Conservation (phyloP, 64 coral and sea anemone genomes). For the Montipora sp. region DNA sequence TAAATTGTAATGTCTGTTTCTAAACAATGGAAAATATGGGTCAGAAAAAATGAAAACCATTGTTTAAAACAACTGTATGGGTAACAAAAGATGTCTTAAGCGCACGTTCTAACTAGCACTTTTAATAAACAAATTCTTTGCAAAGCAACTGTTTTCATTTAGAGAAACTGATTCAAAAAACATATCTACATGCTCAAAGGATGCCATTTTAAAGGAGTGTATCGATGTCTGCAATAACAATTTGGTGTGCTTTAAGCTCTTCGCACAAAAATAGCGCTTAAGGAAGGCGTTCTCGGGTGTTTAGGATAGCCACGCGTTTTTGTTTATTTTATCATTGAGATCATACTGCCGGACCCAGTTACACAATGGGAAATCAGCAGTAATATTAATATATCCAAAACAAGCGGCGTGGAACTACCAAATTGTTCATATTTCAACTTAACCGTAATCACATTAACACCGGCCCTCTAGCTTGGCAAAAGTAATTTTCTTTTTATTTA, state of each 20-base stretch:
- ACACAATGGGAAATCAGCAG: slow-evolving; percentile 68
- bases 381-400: slow-evolving; percentile 80
- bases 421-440: slow-evolving; percentile 74
- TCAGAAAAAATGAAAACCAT: slow-evolving; percentile 29
- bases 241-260: slow-evolving; percentile 9
- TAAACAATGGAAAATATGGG: slow-evolving; percentile 5
- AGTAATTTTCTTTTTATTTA: slow-evolving; percentile 1
- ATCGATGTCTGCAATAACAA: not conserved
- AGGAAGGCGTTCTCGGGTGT: slow-evolving; percentile 39
- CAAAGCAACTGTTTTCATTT: not conserved
- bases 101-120: not conserved
- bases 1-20: slow-evolving; percentile 31
- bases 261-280: not conserved
- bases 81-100: slow-evolving; percentile 35
- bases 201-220: not conserved
- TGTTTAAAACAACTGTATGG: slow-evolving; percentile 5
- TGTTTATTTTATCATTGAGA: slow-evolving; percentile 71
- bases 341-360: slow-evolving; percentile 30
- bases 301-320: slow-evolving; percentile 72
- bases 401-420: slow-evolving; percentile 49
- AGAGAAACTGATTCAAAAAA: not conserved
- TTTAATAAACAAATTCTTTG: slow-evolving; percentile 2
- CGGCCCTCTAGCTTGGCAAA: slow-evolving; percentile 12
- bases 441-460: slow-evolving; percentile 94
- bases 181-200: not conserved